phyloP scores from a whole-genome alignment of 2,797 vertebrate genomes.

The Poeciliopsis gracilis region DNA sequence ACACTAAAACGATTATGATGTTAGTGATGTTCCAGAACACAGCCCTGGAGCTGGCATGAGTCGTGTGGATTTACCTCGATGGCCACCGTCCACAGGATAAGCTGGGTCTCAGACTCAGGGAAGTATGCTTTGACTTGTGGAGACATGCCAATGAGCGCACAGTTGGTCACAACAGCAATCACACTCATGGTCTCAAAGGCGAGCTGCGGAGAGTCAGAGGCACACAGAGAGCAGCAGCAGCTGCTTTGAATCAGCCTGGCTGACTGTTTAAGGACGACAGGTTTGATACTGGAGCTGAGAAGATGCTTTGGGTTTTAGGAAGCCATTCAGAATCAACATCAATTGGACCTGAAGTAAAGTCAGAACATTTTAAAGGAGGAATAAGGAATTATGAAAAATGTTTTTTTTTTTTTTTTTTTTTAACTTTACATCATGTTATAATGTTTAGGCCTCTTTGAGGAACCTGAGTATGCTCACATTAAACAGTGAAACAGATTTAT shows the following conservation, averaged over 20 bases:
- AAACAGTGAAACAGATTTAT: neutral
- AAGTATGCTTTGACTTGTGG: slow-evolving; percentile 90
- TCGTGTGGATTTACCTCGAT: slow-evolving; percentile 83
- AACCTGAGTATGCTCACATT: neutral
- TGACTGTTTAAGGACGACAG: neutral
- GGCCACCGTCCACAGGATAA: slow-evolving; percentile 89
- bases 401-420: no score
- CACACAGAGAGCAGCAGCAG: slow-evolving; percentile 8
- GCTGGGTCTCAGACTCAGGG: slow-evolving; percentile 86
- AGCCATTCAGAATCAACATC: neutral
- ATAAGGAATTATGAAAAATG: neutral
- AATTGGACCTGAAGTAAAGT: neutral
- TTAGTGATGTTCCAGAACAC: neutral
- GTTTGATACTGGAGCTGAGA: neutral
- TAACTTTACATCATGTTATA: no score
- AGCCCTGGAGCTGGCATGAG: neutral
- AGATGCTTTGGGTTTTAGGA: neutral
- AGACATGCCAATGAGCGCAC: slow-evolving; percentile 94
- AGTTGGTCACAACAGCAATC: slow-evolving; percentile 96
- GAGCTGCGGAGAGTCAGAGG: slow-evolving; percentile 80
- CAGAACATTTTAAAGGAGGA: neutral
- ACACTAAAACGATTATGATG: neutral
- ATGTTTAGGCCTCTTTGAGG: neutral
- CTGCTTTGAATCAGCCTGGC: neutral
- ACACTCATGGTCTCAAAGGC: slow-evolving; percentile 97